Conservation (phyloP, 2,888 invertebrate genomes). For the Catocala nupta region DNA sequence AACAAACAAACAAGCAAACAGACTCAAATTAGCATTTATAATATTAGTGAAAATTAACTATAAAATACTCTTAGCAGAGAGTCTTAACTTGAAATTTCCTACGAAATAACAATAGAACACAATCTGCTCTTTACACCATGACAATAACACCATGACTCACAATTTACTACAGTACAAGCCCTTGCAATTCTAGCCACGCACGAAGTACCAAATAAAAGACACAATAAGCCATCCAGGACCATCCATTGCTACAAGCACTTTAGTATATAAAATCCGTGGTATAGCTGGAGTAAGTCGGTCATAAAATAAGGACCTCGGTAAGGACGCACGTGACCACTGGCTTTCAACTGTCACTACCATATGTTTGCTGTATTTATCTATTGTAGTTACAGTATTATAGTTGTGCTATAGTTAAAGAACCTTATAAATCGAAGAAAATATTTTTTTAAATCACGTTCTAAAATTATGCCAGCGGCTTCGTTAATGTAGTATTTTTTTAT, state of each 20-base stretch:
- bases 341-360: conserved; percentile 26
- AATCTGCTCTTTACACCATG: not conserved
- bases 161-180: conserved; percentile 4
- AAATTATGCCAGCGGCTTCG: too few relatives aligned
- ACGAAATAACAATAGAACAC: too few relatives aligned
- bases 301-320: conserved; percentile 39
- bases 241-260: conserved; percentile 47
- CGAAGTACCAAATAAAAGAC: conserved; percentile 42
- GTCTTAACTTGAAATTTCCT: too few relatives aligned
- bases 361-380: not conserved
- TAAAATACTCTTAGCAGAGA: too few relatives aligned
- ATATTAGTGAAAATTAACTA: too few relatives aligned
- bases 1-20: too few relatives aligned
- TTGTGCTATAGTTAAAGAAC: too few relatives aligned
- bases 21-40: too few relatives aligned
- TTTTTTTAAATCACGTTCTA: too few relatives aligned
- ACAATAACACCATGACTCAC: not conserved
- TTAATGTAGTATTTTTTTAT: too few relatives aligned
- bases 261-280: conserved; percentile 45
- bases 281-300: conserved; percentile 36
- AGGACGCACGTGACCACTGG: conserved; percentile 42
- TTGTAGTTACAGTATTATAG: not conserved
- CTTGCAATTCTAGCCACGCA: conserved; percentile 18
- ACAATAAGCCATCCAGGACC: conserved; percentile 36
- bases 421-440: too few relatives aligned